A percentile compares a stretch with the other conserved stretches of the same genome.
Evolutionary conservation across 2,888 invertebrate species (phyloP).

Genomic region (Holacanthella duospinosa): DNA sequence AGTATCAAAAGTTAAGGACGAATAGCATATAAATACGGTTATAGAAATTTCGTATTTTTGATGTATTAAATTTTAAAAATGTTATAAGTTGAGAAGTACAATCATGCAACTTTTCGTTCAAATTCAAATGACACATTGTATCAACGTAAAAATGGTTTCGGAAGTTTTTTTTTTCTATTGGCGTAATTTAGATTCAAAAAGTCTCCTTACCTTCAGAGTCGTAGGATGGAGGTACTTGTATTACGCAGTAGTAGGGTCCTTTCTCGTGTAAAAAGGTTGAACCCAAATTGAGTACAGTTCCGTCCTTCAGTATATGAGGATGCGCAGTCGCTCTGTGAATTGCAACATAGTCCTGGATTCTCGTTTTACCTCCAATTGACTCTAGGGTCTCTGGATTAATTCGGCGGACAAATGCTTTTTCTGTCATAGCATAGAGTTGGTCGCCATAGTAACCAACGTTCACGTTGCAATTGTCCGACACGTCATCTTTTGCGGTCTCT

Average conservation of each 20-base stretch:
- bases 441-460: too few species aligned
- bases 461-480: slow-evolving; percentile 45
- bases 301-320: slow-evolving; percentile 40
- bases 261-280: slow-evolving; percentile 27
- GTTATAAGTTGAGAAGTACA: too few species aligned
- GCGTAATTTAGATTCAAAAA: slow-evolving; percentile 28
- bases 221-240: slow-evolving; percentile 15
- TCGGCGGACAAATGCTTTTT: slow-evolving; percentile 41
- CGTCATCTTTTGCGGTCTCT: slow-evolving; percentile 31
- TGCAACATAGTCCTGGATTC: slow-evolving; percentile 29
- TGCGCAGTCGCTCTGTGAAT: slow-evolving; percentile 42
- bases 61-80: too few species aligned
- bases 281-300: slow-evolving; percentile 40
- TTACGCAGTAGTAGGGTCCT: slow-evolving; percentile 15
- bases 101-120: too few species aligned
- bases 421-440: too few species aligned
- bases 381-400: slow-evolving; percentile 43
- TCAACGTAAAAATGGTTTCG: too few species aligned
- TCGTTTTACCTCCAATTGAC: slow-evolving; percentile 34
- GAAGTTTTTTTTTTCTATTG: not conserved
- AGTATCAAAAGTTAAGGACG: too few species aligned
- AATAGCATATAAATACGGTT: too few species aligned
- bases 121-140: too few species aligned
- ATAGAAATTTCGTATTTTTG: too few species aligned
- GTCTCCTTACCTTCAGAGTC: slow-evolving; percentile 9